phyloP scores from a whole-genome alignment of 2,113 vertebrate genomes.

The Phalacrocorax aristotelis region DNA sequence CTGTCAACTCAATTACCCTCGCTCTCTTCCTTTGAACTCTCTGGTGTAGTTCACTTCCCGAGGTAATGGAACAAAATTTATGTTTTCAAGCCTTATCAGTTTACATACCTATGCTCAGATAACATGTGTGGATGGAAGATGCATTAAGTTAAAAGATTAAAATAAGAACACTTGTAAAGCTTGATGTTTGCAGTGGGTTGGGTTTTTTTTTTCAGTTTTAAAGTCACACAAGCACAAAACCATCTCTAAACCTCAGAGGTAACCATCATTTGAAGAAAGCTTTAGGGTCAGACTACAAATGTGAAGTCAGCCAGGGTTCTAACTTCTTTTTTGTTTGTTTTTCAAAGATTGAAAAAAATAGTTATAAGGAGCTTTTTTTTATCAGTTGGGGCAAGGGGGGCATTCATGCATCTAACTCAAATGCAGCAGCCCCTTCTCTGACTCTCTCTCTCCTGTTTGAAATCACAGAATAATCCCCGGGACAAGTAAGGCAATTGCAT shows the following conservation, averaged over 20 bases:
- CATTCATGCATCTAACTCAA: neutral
- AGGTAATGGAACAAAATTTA: conserved; percentile 50
- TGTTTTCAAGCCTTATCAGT: conserved; percentile 16
- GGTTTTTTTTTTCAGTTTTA: neutral
- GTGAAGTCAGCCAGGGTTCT: neutral
- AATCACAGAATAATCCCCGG: neutral
- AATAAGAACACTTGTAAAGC: neutral
- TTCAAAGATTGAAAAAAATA: neutral
- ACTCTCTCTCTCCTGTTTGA: neutral
- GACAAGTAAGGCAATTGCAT: neutral
- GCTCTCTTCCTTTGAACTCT: conserved; percentile 35
- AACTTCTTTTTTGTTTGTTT: neutral
- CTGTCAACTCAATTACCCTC: neutral
- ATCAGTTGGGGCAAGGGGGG: neutral
- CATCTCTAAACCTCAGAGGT: neutral
- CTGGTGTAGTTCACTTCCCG: neutral
- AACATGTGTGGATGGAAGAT: neutral
- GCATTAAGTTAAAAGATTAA: neutral
- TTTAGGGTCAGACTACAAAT: neutral
- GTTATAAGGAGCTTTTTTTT: neutral
- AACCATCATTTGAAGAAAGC: neutral
- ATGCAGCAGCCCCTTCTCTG: neutral
- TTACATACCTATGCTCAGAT: neutral
- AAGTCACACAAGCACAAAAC: neutral
- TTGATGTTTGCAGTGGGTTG: neutral